phyloP scores from a whole-genome alignment of 1,140 invertebrate genomes.

The Neodiprion fabricii region DNA sequence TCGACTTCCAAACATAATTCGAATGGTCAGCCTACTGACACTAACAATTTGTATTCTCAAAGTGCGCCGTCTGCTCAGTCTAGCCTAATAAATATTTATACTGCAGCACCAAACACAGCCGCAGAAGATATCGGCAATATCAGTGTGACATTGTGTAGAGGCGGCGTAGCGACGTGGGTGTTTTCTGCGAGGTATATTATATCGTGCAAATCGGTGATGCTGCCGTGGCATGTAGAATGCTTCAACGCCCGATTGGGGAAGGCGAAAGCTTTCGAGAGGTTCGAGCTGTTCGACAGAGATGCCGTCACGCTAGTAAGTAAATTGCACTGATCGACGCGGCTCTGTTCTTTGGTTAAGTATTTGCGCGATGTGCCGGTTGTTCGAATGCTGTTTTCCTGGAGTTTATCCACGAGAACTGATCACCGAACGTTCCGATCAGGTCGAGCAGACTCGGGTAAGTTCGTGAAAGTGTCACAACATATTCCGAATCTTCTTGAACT shows the following conservation, averaged over 20 bases:
- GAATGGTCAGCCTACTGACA: too few relatives aligned
- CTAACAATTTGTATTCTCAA: too few relatives aligned
- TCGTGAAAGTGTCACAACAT: background rate
- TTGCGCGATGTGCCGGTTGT: background rate
- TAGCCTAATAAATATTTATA: too few relatives aligned
- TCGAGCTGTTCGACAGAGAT: slow-evolving; percentile 43
- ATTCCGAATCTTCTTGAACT: too few relatives aligned
- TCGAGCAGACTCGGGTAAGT: background rate
- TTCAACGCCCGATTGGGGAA: slow-evolving; percentile 17
- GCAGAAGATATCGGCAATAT: too few relatives aligned
- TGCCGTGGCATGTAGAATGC: background rate
- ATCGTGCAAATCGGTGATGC: background rate
- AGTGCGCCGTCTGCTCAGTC: too few relatives aligned
- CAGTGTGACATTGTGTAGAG: too few relatives aligned
- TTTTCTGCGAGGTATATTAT: too few relatives aligned
- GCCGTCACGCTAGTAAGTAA: slow-evolving; percentile 45
- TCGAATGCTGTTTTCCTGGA: background rate
- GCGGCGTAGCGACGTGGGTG: too few relatives aligned
- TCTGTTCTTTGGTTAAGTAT: too few relatives aligned
- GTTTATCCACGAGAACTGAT: background rate
- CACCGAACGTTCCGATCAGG: background rate
- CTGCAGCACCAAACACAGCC: too few relatives aligned
- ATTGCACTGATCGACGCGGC: background rate
- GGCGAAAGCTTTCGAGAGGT: slow-evolving; percentile 46
- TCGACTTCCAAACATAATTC: too few relatives aligned